Conservation (phyloP, 2,113 vertebrate species). For the Tetrao urogallus region DNA sequence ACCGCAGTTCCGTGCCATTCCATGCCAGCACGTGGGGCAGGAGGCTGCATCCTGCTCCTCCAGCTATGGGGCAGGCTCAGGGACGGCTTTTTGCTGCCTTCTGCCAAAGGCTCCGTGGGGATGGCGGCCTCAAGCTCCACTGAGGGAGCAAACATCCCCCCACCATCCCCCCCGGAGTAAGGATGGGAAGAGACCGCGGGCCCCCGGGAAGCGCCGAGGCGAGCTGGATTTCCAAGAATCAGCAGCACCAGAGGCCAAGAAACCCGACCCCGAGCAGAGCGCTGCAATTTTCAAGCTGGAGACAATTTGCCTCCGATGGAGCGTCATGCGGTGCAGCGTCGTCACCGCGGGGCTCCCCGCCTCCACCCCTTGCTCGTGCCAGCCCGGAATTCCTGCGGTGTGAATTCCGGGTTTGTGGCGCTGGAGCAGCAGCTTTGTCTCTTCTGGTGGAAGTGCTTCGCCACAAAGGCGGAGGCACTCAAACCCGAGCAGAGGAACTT, state of each 20-base stretch:
- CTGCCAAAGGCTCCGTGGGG: background rate
- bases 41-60: background rate
- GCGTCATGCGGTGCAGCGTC: background rate
- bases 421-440: background rate
- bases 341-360: background rate
- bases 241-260: conserved; percentile 15
- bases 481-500: background rate
- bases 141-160: too few species aligned
- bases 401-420: background rate
- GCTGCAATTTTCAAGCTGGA: background rate
- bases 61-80: background rate
- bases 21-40: background rate
- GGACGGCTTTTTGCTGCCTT: background rate
- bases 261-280: conserved; percentile 43
- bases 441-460: background rate
- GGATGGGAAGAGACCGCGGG: background rate
- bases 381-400: conserved; percentile 34
- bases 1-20: rapidly evolving
- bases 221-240: conserved; percentile 34
- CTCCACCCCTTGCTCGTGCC: background rate
- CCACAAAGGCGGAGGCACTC: background rate
- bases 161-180: background rate
- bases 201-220: conserved; percentile 46
- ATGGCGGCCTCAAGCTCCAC: background rate
- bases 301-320: background rate